These are phyloP conservation scores for Drosophila nebulosa DNA, from an alignment of 1,140 invertebrate species.

Conservation along the genomic window DNA sequence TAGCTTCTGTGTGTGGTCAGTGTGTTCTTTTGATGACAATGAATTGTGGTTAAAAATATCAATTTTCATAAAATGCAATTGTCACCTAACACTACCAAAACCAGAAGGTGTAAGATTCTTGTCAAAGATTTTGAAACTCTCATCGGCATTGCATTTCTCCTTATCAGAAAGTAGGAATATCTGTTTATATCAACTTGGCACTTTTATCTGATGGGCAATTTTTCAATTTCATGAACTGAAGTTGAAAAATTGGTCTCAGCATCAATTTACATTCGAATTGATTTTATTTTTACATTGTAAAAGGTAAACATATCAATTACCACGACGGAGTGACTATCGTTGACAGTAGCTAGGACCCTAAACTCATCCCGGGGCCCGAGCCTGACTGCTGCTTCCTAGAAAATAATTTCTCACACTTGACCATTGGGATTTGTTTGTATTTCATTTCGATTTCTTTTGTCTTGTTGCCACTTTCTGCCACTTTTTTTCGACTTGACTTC, in stretches of 20 bases:
- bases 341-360: slow-evolving; percentile 46
- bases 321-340: slow-evolving; percentile 46
- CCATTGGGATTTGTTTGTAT: slow-evolving; percentile 71
- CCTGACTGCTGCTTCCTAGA: slow-evolving; percentile 53
- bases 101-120: slow-evolving; percentile 12
- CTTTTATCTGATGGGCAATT: slow-evolving; percentile 69
- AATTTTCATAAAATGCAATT: slow-evolving; percentile 68
- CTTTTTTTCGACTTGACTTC: slow-evolving; percentile 55
- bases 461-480: slow-evolving; percentile 45
- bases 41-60: slow-evolving; percentile 58
- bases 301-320: slow-evolving; percentile 75
- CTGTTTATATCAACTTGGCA: background rate
- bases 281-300: slow-evolving; percentile 53
- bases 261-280: slow-evolving; percentile 55
- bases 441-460: slow-evolving; percentile 69
- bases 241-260: slow-evolving; percentile 60
- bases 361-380: slow-evolving; percentile 11
- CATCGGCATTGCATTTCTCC: slow-evolving; percentile 24
- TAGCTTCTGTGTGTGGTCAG: slow-evolving; percentile 56
- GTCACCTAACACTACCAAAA: slow-evolving; percentile 47
- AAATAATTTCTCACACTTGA: slow-evolving; percentile 69
- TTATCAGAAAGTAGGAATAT: background rate
- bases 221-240: slow-evolving; percentile 69
- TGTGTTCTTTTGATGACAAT: slow-evolving; percentile 27
- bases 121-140: slow-evolving; percentile 40